A percentile compares a stretch with the other conserved stretches of the same genome.
Evolutionary conservation across 2,888 invertebrate genomes (phyloP).

Genomic region (Mycogona germanica): DNA sequence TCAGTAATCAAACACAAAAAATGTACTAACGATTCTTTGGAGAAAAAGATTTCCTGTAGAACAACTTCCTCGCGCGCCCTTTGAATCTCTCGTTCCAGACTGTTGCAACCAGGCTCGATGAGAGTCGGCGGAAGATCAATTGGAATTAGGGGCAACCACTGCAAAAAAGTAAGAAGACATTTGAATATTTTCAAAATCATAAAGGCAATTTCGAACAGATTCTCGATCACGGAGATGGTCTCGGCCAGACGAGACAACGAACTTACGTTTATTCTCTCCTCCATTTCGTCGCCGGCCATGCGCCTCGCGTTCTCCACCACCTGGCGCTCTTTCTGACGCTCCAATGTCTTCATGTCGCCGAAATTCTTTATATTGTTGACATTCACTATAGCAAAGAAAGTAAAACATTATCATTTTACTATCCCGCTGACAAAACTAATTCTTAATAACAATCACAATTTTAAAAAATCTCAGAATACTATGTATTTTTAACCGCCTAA

Average conservation of each 20-base stretch:
- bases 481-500: too few relatives aligned
- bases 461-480: too few relatives aligned
- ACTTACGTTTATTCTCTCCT: conserved; percentile 50
- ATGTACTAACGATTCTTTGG: conserved; percentile 27
- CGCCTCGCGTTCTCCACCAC: conserved; percentile 18
- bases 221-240: not conserved
- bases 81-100: conserved; percentile 76
- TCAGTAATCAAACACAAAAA: not conserved
- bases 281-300: conserved; percentile 49
- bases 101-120: conserved; percentile 43
- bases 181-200: not conserved
- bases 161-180: conserved; percentile 9
- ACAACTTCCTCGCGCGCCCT: conserved; percentile 73
- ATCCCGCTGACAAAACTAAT: too few relatives aligned
- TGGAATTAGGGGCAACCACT: conserved; percentile 57
- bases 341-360: conserved; percentile 81
- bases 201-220: not conserved
- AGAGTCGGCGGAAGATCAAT: conserved; percentile 41
- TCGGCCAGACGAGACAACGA: not conserved
- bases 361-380: conserved; percentile 69
- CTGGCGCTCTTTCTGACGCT: conserved; percentile 60
- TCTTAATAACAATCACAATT: too few relatives aligned
- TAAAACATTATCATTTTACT: too few relatives aligned
- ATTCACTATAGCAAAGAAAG: too few relatives aligned
- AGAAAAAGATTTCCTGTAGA: conserved; percentile 41